Conservation (phyloP, 2,113 vertebrate species). For the Polyodon spathula region DNA sequence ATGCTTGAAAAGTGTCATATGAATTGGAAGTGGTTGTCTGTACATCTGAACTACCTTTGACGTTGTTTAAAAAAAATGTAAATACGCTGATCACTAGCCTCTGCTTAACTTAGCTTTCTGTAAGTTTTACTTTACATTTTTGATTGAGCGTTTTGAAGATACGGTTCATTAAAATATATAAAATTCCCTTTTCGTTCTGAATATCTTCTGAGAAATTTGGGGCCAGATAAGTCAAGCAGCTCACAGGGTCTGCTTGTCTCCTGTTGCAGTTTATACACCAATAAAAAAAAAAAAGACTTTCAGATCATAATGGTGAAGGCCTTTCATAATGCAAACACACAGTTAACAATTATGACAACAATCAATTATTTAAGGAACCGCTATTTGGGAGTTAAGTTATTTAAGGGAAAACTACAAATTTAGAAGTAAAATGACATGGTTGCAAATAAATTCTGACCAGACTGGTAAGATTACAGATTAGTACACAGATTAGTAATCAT, state of each 20-base stretch:
- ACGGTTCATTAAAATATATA: slow-evolving; percentile 9
- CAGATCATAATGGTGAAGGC: not conserved
- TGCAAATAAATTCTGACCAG: not conserved
- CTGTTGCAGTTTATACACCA: slow-evolving; percentile 4
- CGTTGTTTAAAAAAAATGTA: too few species aligned
- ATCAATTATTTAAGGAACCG: not conserved
- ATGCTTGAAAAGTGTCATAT: too few species aligned
- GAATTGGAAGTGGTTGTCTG: too few species aligned
- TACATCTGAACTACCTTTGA: too few species aligned
- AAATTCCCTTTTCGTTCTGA: slow-evolving; percentile 11
- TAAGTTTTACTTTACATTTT: too few species aligned
- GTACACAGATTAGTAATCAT: slow-evolving; percentile 3
- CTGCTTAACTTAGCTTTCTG: too few species aligned
- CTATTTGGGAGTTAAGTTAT: not conserved
- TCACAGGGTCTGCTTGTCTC: slow-evolving; percentile 13
- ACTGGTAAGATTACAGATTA: not conserved
- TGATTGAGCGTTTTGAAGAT: not conserved
- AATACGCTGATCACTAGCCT: too few species aligned
- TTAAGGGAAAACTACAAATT: not conserved
- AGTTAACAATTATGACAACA: not conserved
- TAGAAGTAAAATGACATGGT: not conserved
- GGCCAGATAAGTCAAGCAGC: slow-evolving; percentile 25
- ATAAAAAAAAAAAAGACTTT: not conserved
- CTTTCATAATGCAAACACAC: slow-evolving; percentile 1
- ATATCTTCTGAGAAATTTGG: slow-evolving; percentile 23